Conservation (phyloP, 2,113 vertebrate species). For the Platichthys stellatus region DNA sequence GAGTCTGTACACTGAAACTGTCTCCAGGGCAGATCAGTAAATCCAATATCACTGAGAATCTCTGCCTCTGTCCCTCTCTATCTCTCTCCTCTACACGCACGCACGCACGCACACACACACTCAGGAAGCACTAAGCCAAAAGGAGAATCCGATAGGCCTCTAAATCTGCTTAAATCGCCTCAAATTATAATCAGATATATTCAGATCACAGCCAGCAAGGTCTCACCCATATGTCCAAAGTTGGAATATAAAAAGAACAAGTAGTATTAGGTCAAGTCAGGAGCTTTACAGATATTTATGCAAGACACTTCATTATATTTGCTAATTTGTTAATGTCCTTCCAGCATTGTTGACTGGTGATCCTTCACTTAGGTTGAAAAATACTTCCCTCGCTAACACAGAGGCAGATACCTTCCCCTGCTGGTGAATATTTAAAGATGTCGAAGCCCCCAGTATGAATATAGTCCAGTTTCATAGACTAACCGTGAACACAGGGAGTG, state of each 20-base stretch:
- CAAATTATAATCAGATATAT: conserved; percentile 79
- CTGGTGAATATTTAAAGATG: conserved; percentile 21
- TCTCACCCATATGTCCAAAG: conserved; percentile 64
- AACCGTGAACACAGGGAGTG: conserved; percentile 30
- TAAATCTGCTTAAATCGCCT: conserved; percentile 77
- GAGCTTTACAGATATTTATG: conserved; percentile 29
- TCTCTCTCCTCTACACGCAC: background rate
- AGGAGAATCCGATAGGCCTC: conserved; percentile 69
- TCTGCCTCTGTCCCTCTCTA: conserved; percentile 11
- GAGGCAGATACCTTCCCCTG: conserved; percentile 9
- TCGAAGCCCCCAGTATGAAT: conserved; percentile 5
- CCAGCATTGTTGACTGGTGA: background rate
- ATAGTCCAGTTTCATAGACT: conserved; percentile 48
- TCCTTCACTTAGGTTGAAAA: conserved; percentile 9
- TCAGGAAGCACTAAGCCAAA: conserved; percentile 60
- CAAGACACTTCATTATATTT: conserved; percentile 12
- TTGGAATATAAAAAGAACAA: conserved; percentile 71
- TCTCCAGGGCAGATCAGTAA: conserved; percentile 45
- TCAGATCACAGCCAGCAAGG: conserved; percentile 68
- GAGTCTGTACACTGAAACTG: conserved; percentile 36
- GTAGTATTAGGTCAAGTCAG: conserved; percentile 35
- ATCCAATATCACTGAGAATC: conserved; percentile 40
- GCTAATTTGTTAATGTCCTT: conserved; percentile 3
- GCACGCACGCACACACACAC: conserved; percentile 19
- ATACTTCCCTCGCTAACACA: conserved; percentile 3